phyloP scores from a whole-genome alignment of 2,797 vertebrate genomes.

The Sphenodon punctatus region DNA sequence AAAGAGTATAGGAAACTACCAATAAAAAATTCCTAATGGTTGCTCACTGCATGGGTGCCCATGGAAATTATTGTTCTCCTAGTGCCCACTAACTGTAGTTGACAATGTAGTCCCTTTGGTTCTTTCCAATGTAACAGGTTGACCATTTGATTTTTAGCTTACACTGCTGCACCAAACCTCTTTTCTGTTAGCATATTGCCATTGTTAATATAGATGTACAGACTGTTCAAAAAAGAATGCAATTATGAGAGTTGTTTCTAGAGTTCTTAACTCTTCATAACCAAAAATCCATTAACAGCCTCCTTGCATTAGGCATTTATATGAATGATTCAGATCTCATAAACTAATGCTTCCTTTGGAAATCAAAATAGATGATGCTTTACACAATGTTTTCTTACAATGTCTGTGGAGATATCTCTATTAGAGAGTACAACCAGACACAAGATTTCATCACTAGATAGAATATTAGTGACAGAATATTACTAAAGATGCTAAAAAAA shows the following conservation, averaged over 20 bases:
- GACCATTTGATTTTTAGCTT: not conserved
- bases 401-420: not conserved
- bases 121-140: not conserved
- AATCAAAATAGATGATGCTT: conserved; percentile 1
- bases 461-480: no score
- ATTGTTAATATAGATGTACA: not conserved
- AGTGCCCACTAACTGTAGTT: not conserved
- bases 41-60: conserved; percentile 19
- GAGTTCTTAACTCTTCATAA: conserved; percentile 27
- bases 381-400: not conserved
- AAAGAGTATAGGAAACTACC: conserved; percentile 26
- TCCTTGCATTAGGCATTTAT: conserved; percentile 32
- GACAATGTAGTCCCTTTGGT: conserved; percentile 18
- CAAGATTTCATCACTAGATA: not conserved
- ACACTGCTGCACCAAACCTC: not conserved
- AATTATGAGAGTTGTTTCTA: not conserved
- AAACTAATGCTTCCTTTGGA: conserved; percentile 6
- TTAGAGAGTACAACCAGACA: not conserved
- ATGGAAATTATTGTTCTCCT: conserved; percentile 37
- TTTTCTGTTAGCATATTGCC: not conserved
- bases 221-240: conserved; percentile 25
- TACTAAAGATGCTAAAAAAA: no score
- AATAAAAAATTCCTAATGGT: conserved; percentile 22
- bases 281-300: conserved; percentile 25
- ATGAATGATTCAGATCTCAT: conserved; percentile 5